A percentile compares a stretch with the other conserved stretches of the same genome.
These are phyloP conservation scores for Ovibos moschatus DNA, from an alignment of 2,113 vertebrate species.

Conservation along the genomic window DNA sequence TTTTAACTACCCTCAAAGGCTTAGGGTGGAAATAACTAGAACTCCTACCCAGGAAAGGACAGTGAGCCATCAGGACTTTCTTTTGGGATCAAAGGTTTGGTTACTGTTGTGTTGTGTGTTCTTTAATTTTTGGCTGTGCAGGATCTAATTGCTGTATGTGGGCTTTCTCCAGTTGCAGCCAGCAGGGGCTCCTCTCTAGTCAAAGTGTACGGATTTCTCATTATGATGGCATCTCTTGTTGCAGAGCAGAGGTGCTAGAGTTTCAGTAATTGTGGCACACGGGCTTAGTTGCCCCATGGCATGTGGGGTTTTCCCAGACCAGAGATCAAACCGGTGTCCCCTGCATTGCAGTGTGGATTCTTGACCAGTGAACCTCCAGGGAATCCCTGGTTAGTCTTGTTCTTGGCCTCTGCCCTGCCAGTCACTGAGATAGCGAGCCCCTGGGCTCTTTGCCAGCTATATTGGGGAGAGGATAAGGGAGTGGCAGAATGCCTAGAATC, in stretches of 20 bases:
- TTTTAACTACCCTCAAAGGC: not conserved
- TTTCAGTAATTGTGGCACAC: not conserved
- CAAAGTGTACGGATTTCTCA: not conserved
- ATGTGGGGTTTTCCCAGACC: not conserved
- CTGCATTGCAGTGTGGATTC: not conserved
- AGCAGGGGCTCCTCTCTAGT: not conserved
- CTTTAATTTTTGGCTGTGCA: not conserved
- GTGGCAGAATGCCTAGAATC: not conserved
- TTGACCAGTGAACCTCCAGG: not conserved
- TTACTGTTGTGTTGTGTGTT: not conserved
- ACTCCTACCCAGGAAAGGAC: not conserved
- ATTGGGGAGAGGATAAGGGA: not conserved
- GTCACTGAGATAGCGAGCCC: not conserved
- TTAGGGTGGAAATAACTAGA: not conserved
- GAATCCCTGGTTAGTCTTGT: not conserved
- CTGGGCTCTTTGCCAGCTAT: not conserved
- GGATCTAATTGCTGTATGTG: not conserved
- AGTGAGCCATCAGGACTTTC: not conserved
- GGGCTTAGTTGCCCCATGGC: not conserved
- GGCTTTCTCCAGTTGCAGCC: not conserved
- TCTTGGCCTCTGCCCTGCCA: not conserved
- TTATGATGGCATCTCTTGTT: not conserved
- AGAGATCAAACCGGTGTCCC: not conserved
- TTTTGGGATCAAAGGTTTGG: not conserved
- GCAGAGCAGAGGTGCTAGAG: not conserved